phyloP scores from a whole-genome alignment of 2,113 vertebrate genomes.

The Mastomys natalensis region DNA sequence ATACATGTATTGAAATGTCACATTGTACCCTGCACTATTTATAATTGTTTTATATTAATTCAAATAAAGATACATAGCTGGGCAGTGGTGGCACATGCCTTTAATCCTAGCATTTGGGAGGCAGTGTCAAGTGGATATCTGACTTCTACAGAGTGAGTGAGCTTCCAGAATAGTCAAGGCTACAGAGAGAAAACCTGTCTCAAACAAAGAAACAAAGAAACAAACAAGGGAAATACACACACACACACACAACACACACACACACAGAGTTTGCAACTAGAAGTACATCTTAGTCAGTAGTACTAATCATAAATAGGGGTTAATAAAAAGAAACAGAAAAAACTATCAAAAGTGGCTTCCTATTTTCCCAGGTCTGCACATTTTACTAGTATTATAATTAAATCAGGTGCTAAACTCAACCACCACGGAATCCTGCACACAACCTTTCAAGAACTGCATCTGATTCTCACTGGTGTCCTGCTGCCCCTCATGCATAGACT shows the following conservation, averaged over 20 bases:
- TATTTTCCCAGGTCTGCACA: background rate
- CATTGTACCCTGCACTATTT: background rate
- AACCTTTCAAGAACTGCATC: background rate
- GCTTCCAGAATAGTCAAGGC: too few species aligned
- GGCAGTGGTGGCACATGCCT: too few species aligned
- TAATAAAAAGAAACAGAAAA: background rate
- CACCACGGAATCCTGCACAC: background rate
- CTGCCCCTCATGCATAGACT: accelerated
- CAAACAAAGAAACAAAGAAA: too few species aligned
- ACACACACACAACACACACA: too few species aligned
- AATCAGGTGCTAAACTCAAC: background rate
- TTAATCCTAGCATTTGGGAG: too few species aligned
- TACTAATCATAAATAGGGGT: background rate
- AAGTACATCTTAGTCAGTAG: background rate
- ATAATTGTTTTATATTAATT: background rate
- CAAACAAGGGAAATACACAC: too few species aligned
- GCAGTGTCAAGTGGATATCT: too few species aligned
- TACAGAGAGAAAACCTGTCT: too few species aligned
- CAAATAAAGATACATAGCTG: background rate
- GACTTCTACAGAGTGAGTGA: too few species aligned
- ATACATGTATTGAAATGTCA: background rate
- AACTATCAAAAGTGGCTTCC: background rate
- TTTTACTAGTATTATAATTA: background rate
- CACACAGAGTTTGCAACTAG: background rate
- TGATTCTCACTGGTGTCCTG: background rate